A percentile compares a stretch with the other conserved stretches of the same genome.
Evolutionary conservation across 2,888 invertebrate genomes (phyloP).

Genomic region (Villa cingulata): DNA sequence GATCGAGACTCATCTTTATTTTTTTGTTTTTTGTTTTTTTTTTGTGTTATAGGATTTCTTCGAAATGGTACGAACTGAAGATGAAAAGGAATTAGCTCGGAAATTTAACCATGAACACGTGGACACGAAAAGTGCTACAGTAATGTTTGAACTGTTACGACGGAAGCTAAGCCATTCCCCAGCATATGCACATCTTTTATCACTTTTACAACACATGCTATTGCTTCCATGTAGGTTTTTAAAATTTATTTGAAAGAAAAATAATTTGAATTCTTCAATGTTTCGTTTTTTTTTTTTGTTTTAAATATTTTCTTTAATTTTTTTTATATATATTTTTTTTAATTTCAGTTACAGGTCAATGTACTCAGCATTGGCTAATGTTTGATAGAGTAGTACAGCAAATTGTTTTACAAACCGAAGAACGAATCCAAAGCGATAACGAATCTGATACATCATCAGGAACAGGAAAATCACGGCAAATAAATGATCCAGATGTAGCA

Average conservation of each 20-base stretch:
- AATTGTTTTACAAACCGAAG: conserved; percentile 66
- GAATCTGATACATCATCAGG: conserved; percentile 27
- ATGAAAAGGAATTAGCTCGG: conserved; percentile 84
- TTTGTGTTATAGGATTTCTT: conserved; percentile 60
- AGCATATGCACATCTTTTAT: conserved; percentile 85
- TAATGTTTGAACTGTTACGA: conserved; percentile 82
- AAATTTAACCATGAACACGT: conserved; percentile 85
- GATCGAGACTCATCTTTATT: too few relatives aligned
- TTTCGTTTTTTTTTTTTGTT: too few relatives aligned
- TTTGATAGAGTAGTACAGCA: conserved; percentile 92
- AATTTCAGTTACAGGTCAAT: conserved; percentile 61
- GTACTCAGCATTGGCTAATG: conserved; percentile 85
- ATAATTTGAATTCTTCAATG: not conserved
- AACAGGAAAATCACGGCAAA: conserved; percentile 20
- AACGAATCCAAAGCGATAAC: conserved; percentile 35
- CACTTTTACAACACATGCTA: conserved; percentile 76
- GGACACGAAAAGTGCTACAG: conserved; percentile 83
- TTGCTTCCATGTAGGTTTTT: conserved; percentile 54
- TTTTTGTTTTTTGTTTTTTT: too few relatives aligned
- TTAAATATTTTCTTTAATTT: too few relatives aligned
- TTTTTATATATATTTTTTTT: too few relatives aligned
- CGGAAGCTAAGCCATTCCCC: conserved; percentile 82
- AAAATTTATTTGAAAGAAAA: not conserved
- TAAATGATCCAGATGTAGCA: conserved; percentile 69
- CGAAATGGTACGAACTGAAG: conserved; percentile 94